Evolutionary conservation across 2,797 vertebrate genomes (phyloP), one percentile per base, ranked within the genome.

Genomic region (Sternarchorhynchus goeldii): DNA sequence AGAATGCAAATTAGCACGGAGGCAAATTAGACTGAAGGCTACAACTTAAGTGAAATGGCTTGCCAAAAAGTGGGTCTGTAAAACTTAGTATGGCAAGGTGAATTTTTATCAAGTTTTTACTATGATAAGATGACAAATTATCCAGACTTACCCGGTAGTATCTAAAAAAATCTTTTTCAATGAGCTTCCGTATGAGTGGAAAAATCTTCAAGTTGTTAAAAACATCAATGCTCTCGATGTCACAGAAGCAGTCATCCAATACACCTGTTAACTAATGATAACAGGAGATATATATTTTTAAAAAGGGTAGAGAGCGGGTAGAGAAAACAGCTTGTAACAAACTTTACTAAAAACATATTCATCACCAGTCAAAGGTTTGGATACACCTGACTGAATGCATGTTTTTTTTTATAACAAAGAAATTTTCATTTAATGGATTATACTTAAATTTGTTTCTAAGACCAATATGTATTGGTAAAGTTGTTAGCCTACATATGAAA

Each of bases 161-260:
- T 91, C 96, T 94, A 90, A 99, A 99, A 90, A 96, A 99, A 88
- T 97, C 97, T 21, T 93, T 93, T 85, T 94, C 96, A 17, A 93
- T 94, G 76, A 99, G 92, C 77, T 93, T 95, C 89, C 93, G 93
- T 80, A 99, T 93, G 78, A 91, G 94, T n/a, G 97, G 97, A 85
- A 94, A 97, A 63, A 98, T 90, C 91, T 97, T 98, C 88, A 95
- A 96, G 89, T 95, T 99, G 90, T 99, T 99, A 93, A 98, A 99
- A 79, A 94, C 91, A 85, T 98, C 97, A 0, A 99, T 98, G 92
- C 97, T 99, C 83, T 97, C 95, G 12, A 98, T 93, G 82, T 99
- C 97, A 82, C 97, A 99, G 86, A 96, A 95, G 85, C 97, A 99
- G 91, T 99, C 97, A 77, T 98, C 97, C 86, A 99, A 88, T 77